phyloP scores from a whole-genome alignment of 92 coral and sea anemone species.

The Palythoa grandis region DNA sequence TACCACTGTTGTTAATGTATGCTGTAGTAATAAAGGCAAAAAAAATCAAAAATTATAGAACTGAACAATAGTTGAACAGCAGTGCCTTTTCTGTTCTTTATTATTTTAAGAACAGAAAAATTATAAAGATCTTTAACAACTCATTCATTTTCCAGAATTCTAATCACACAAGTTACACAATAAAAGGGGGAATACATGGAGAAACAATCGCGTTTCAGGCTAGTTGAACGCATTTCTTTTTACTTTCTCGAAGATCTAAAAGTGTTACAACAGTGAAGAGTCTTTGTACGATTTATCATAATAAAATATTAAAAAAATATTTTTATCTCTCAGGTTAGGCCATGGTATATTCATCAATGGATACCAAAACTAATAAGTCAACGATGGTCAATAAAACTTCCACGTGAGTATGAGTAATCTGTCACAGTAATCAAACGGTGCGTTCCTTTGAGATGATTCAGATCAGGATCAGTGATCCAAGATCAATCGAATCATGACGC shows the following conservation, averaged over 20 bases:
- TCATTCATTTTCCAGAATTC: constrained; percentile 3
- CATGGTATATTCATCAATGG: constrained; percentile 13
- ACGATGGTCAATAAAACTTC: neutral
- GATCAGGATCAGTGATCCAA: no score
- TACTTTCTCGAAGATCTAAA: no score
- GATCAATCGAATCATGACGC: no score
- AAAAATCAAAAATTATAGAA: no score
- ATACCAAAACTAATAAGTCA: constrained; percentile 1
- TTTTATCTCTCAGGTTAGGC: neutral
- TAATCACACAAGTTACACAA: constrained; percentile 4
- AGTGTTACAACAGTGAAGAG: neutral
- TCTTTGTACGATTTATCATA: neutral
- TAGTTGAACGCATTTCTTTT: neutral
- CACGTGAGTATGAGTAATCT: constrained; percentile 32
- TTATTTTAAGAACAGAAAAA: neutral
- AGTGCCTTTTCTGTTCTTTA: no score
- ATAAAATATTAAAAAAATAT: neutral
- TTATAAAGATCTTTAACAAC: neutral
- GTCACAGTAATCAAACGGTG: neutral
- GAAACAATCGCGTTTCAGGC: constrained; percentile 11
- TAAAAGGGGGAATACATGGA: constrained; percentile 15
- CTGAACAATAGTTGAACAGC: no score
- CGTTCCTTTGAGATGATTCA: no score
- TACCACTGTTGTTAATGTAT: no score
- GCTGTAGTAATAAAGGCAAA: no score